Conservation (phyloP, 2,888 invertebrate genomes). For the Oscheius sp. region DNA sequence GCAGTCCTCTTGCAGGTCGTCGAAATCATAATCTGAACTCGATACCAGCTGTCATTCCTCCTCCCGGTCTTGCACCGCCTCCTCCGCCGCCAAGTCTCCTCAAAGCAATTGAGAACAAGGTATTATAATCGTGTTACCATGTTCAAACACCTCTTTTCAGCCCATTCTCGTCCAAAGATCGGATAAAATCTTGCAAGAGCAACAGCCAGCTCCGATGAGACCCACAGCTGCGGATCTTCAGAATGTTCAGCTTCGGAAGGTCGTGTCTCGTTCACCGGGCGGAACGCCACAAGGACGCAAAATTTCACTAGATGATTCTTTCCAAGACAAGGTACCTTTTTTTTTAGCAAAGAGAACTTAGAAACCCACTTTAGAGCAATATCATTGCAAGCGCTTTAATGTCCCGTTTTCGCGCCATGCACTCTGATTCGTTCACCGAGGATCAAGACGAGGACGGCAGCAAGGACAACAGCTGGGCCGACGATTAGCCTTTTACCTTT, state of each 20-base stretch:
- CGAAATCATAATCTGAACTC: not conserved
- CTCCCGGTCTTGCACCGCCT: conserved; percentile 5
- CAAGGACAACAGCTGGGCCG: conserved; percentile 11
- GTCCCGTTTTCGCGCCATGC: not conserved
- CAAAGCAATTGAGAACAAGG: conserved; percentile 24
- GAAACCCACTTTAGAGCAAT: not conserved
- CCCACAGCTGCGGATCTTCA: conserved; percentile 14
- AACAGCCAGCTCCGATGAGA: not conserved
- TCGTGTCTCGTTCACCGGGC: conserved; percentile 16
- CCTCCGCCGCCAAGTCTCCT: conserved; percentile 18
- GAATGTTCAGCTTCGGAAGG: conserved; percentile 22
- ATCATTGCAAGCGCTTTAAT: not conserved
- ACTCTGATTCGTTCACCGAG: not conserved
- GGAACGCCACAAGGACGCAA: conserved; percentile 11
- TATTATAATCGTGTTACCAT: not conserved
- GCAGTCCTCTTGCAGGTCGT: conserved; percentile 1
- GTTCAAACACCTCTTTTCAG: not conserved
- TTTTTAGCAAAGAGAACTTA: not conserved
- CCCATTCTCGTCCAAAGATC: not conserved
- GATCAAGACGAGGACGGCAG: not conserved
- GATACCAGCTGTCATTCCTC: conserved; percentile 6
- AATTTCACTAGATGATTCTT: not conserved
- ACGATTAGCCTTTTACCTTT: conserved; percentile 6
- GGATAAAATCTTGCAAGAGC: not conserved
- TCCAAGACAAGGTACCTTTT: not conserved